These are phyloP conservation scores for Trididemnum nubilum DNA, from an alignment of 23 tunicate genomes.

Conservation along the genomic window DNA sequence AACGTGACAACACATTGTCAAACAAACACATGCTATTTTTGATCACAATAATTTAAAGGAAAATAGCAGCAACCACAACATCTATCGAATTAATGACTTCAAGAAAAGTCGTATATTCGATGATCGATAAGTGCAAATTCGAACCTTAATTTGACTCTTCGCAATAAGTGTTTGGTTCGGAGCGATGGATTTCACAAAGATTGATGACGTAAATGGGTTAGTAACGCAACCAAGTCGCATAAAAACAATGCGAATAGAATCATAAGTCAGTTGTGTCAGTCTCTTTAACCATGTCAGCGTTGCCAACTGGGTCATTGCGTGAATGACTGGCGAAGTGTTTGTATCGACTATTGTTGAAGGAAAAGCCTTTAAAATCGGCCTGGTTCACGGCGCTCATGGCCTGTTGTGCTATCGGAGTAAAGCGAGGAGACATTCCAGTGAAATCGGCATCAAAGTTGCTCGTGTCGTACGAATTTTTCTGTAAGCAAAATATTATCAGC, in stretches of 20 bases:
- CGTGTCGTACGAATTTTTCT: conserved; percentile 75
- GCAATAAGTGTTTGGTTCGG: too few species aligned
- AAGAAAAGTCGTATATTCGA: too few species aligned
- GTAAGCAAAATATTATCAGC: conserved; percentile 3
- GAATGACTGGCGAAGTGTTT: neutral
- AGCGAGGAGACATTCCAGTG: conserved; percentile 73
- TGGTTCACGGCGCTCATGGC: conserved; percentile 80
- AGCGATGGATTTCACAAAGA: too few species aligned
- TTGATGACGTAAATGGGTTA: neutral
- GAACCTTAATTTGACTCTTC: too few species aligned
- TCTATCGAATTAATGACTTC: too few species aligned
- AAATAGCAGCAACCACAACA: too few species aligned
- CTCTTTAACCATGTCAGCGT: neutral
- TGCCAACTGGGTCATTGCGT: neutral
- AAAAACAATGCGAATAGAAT: neutral
- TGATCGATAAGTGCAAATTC: too few species aligned
- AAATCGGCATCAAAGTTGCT: conserved; percentile 97
- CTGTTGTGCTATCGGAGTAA: conserved; percentile 82
- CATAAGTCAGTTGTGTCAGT: conserved; percentile 9
- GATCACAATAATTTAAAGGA: too few species aligned
- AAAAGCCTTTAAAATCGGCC: conserved; percentile 83
- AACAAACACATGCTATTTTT: too few species aligned
- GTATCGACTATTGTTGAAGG: conserved; percentile 69
- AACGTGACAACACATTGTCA: too few species aligned
- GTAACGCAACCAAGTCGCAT: neutral